Evolutionary conservation across 2,797 vertebrate species (phyloP).

Genomic region (Microctenopoma stevenorrisi): DNA sequence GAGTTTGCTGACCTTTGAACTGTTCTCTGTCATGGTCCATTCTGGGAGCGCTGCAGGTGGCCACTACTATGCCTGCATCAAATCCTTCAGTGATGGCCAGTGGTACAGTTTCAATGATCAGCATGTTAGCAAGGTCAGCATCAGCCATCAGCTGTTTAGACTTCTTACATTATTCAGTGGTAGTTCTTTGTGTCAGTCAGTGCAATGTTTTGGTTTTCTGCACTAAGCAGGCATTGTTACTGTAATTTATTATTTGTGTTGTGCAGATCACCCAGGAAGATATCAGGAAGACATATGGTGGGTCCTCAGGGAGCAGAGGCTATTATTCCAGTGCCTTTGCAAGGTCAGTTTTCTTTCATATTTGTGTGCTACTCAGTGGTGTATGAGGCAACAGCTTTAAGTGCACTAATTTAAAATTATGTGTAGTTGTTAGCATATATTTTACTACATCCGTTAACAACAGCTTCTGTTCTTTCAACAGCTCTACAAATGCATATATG

Average conservation of each 20-base stretch:
- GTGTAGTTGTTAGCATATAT: background rate
- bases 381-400: background rate
- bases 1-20: conserved; percentile 94
- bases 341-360: conserved; percentile 83
- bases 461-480: conserved; percentile 62
- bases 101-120: conserved; percentile 99
- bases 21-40: conserved; percentile 99
- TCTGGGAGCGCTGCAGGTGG: conserved; percentile 98
- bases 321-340: conserved; percentile 99
- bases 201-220: background rate
- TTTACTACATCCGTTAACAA: conserved; percentile 11
- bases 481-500: conserved; percentile 99
- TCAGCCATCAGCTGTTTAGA: background rate
- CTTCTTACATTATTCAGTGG: conserved; percentile 7
- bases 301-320: conserved; percentile 96
- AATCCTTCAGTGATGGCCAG: conserved; percentile 96
- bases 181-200: background rate
- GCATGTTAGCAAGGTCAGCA: conserved; percentile 96
- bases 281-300: conserved; percentile 98
- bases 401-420: background rate
- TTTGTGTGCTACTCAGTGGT: background rate
- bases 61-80: conserved; percentile 99
- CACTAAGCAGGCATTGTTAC: background rate
- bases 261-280: conserved; percentile 96
- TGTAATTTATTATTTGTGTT: conserved; percentile 26